Percentiles rank a stretch among this genome's conserved stretches.
Evolutionary conservation across 1,140 invertebrate genomes (phyloP).

Genomic region (Caenorhabditis brenneri): DNA sequence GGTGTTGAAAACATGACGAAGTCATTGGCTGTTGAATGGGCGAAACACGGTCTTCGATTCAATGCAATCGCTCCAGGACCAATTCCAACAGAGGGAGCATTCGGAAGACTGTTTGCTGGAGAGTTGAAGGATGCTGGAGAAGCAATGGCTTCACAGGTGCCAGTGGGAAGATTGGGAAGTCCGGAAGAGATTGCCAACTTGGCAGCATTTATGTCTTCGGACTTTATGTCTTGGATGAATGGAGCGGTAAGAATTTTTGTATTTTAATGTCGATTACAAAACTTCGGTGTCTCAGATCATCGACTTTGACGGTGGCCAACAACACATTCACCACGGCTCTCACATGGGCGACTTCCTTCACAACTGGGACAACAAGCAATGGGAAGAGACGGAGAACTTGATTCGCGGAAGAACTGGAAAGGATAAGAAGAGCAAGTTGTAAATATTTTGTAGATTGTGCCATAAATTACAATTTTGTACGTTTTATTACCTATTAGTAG

Average conservation of each 20-base stretch:
- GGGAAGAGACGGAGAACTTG: conserved; percentile 51
- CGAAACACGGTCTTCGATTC: conserved; percentile 75
- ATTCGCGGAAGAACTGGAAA: conserved; percentile 57
- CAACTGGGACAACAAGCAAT: conserved; percentile 41
- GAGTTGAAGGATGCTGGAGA: conserved; percentile 41
- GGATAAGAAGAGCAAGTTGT: conserved; percentile 48
- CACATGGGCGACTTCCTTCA: conserved; percentile 44
- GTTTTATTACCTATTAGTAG: conserved; percentile 7
- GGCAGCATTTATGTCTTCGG: conserved; percentile 74
- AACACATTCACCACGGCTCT: conserved; percentile 47
- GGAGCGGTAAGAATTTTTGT: conserved; percentile 71
- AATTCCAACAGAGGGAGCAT: conserved; percentile 72
- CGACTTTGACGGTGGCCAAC: conserved; percentile 59
- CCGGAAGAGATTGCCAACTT: conserved; percentile 75
- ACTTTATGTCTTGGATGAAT: conserved; percentile 75
- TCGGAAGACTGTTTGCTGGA: conserved; percentile 52
- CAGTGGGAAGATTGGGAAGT: conserved; percentile 72
- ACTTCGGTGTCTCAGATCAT: conserved; percentile 46
- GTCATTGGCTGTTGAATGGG: conserved; percentile 75
- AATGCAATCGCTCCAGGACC: conserved; percentile 76
- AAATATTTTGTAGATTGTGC: background rate
- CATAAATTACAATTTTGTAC: background rate
- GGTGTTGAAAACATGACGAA: conserved; percentile 75
- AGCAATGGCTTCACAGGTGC: background rate
- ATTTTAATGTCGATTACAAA: background rate